Conservation (phyloP, 2,797 vertebrate species). For the Poeciliopsis turneri region DNA sequence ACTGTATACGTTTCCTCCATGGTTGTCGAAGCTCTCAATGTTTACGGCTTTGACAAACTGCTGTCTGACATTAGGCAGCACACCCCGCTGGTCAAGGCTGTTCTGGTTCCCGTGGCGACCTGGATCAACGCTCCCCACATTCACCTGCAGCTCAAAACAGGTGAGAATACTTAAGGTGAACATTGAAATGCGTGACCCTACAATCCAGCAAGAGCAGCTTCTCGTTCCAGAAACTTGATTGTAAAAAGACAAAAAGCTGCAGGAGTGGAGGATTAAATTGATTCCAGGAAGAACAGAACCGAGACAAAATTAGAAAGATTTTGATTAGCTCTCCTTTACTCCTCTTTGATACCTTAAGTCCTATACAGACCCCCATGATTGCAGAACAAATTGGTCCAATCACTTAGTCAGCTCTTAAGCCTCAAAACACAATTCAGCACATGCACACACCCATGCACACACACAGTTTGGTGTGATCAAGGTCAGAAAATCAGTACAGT, state of each 20-base stretch:
- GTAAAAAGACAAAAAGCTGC: conserved; percentile 7
- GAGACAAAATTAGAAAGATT: conserved; percentile 59
- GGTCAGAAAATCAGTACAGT: conserved; percentile 23
- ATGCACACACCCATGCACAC: background rate
- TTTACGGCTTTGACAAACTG: conserved; percentile 88
- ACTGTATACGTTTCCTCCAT: conserved; percentile 85
- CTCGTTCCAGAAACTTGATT: background rate
- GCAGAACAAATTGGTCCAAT: conserved; percentile 61
- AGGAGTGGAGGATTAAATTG: conserved; percentile 7
- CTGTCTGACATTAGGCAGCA: conserved; percentile 88
- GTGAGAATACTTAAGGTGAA: conserved; percentile 70
- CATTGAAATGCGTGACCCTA: background rate
- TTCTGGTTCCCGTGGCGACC: conserved; percentile 86
- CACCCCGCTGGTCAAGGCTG: conserved; percentile 83
- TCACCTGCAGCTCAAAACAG: conserved; percentile 92
- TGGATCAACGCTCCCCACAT: conserved; percentile 85
- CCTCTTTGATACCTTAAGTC: conserved; percentile 63
- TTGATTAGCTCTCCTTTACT: conserved; percentile 58
- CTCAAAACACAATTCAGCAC: conserved; percentile 32
- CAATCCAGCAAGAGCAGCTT: background rate
- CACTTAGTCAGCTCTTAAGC: conserved; percentile 60
- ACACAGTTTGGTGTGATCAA: conserved; percentile 25
- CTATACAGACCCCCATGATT: conserved; percentile 52
- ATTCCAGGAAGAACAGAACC: conserved; percentile 44
- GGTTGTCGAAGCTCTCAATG: conserved; percentile 84